These are phyloP conservation scores for Tenodera sinensis DNA, from an alignment of 2,888 invertebrate species.

Conservation along the genomic window DNA sequence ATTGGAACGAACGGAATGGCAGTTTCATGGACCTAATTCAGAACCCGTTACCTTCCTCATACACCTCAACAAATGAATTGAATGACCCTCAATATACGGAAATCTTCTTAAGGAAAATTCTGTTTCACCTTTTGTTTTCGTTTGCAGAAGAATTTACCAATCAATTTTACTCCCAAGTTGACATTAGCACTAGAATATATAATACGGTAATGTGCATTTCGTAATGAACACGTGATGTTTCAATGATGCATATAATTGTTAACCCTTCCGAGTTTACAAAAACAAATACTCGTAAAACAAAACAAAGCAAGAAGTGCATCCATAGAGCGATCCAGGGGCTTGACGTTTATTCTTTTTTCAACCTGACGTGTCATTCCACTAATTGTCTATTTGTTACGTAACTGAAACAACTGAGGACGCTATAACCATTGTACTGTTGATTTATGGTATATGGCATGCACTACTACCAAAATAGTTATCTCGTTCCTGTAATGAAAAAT, in stretches of 20 bases:
- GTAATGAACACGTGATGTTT: neutral
- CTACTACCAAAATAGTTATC: neutral
- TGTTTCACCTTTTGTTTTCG: too few species aligned
- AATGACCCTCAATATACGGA: too few species aligned
- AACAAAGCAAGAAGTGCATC: neutral
- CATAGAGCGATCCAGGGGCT: neutral
- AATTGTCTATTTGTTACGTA: neutral
- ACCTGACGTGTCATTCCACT: neutral
- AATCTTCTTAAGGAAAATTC: too few species aligned
- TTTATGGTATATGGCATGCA: neutral
- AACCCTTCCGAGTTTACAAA: neutral
- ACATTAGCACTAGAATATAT: too few species aligned
- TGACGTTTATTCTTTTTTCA: neutral
- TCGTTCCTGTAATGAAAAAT: neutral
- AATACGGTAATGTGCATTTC: neutral
- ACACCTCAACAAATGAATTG: too few species aligned
- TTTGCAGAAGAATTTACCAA: too few species aligned
- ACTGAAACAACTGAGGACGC: neutral
- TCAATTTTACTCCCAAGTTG: too few species aligned
- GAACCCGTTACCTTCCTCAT: too few species aligned
- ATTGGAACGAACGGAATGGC: too few species aligned
- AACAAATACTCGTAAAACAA: neutral
- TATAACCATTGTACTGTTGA: neutral
- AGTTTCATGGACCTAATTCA: too few species aligned
- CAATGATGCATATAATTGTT: neutral